phyloP scores from a whole-genome alignment of 2,888 invertebrate genomes.

The Scelioninae gen. 1 region DNA sequence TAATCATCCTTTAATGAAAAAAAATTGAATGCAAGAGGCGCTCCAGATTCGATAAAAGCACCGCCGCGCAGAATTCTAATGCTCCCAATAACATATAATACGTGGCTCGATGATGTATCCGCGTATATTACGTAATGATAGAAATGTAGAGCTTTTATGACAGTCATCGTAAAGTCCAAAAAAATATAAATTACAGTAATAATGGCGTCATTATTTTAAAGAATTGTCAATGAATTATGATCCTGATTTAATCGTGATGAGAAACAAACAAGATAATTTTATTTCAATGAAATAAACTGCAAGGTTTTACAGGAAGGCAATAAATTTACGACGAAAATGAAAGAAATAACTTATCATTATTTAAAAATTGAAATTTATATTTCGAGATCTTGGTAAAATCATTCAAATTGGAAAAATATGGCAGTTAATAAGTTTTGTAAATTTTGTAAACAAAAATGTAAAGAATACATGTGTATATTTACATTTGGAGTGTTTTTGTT shows the following conservation, averaged over 20 bases:
- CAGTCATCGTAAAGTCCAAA: conserved; percentile 36
- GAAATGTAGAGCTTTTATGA: conserved; percentile 53
- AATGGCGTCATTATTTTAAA: conserved; percentile 46
- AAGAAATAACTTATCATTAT: too few species aligned
- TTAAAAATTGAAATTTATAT: too few species aligned
- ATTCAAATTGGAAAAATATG: too few species aligned
- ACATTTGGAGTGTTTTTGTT: too few species aligned
- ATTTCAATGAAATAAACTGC: background rate
- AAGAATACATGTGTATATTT: too few species aligned
- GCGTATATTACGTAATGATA: conserved; percentile 45
- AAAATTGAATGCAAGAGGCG: conserved; percentile 42
- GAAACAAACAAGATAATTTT: conserved; percentile 1
- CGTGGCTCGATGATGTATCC: conserved; percentile 19
- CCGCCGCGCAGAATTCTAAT: conserved; percentile 42
- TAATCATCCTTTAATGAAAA: conserved; percentile 34
- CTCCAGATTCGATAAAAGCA: conserved; percentile 53
- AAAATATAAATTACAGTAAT: conserved; percentile 54
- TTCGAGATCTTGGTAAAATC: too few species aligned
- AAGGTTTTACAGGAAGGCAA: too few species aligned
- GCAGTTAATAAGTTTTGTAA: too few species aligned
- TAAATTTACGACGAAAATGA: too few species aligned
- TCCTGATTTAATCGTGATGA: conserved; percentile 19
- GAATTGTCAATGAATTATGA: conserved; percentile 48
- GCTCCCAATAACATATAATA: conserved; percentile 28
- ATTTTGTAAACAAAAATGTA: too few species aligned